A percentile compares a stretch with the other conserved stretches of the same genome.
phyloP scores from a whole-genome alignment of 2,888 invertebrate species.

The Oscheius sp. region DNA sequence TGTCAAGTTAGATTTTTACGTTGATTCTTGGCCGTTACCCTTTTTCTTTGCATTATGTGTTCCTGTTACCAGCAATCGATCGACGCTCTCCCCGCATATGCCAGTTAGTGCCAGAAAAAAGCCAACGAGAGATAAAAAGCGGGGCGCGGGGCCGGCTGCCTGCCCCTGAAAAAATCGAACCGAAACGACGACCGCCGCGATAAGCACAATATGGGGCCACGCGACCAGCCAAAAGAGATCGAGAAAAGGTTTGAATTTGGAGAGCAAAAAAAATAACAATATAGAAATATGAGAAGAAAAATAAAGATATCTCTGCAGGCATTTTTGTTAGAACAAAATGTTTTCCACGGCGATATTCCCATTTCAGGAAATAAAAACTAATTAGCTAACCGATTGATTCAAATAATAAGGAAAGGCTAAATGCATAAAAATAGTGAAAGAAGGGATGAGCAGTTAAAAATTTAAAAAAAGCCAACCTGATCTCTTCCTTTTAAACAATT shows the following conservation, averaged over 20 bases:
- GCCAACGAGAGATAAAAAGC: constrained; percentile 37
- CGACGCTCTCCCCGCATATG: constrained; percentile 30
- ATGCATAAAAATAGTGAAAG: too few relatives aligned
- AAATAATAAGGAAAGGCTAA: too few relatives aligned
- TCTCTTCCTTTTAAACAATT: neutral
- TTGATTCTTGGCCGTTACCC: too few relatives aligned
- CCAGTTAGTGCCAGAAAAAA: constrained; percentile 35
- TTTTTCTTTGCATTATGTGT: constrained; percentile 1
- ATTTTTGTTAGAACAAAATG: too few relatives aligned
- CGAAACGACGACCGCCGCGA: constrained; percentile 36
- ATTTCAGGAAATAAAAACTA: too few relatives aligned
- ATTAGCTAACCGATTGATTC: too few relatives aligned
- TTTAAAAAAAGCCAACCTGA: neutral
- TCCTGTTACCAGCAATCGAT: constrained; percentile 25
- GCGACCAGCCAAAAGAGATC: constrained; percentile 4
- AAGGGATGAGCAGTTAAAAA: neutral
- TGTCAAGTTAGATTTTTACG: too few relatives aligned
- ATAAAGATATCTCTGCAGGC: neutral
- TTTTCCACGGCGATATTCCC: too few relatives aligned
- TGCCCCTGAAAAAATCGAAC: constrained; percentile 35
- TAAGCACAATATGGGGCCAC: constrained; percentile 31
- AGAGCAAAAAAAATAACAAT: neutral
- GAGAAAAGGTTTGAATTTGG: neutral
- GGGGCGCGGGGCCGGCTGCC: constrained; percentile 28
- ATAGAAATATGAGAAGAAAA: neutral